A percentile compares a stretch with the other conserved stretches of the same genome.
Evolutionary conservation across 1,140 invertebrate genomes (phyloP).

Genomic region (Panagrolaimus sp.): DNA sequence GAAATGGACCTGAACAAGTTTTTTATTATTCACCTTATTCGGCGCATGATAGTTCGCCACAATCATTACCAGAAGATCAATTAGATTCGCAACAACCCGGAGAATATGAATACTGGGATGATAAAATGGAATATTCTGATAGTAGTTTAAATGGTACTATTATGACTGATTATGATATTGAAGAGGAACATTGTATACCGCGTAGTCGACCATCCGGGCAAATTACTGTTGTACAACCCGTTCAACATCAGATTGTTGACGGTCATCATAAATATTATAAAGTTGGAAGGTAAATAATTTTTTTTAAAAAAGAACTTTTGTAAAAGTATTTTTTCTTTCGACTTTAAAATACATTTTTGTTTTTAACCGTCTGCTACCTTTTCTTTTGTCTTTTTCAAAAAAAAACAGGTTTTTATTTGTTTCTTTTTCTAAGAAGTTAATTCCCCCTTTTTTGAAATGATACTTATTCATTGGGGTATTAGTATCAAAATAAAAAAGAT

Average conservation of each 20-base stretch:
- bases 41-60: constrained; percentile 2
- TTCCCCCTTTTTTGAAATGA: too few species aligned
- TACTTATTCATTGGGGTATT: too few species aligned
- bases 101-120: constrained; percentile 5
- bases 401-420: too few species aligned
- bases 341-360: too few species aligned
- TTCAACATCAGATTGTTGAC: constrained; percentile 12
- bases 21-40: neutral
- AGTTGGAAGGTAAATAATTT: neutral
- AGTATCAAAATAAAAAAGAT: too few species aligned
- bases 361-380: too few species aligned
- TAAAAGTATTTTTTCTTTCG: too few species aligned
- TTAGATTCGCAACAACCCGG: neutral
- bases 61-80: constrained; percentile 6
- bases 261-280: constrained; percentile 6
- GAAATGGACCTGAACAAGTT: neutral
- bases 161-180: neutral
- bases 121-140: neutral
- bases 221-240: neutral
- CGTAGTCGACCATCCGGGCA: neutral
- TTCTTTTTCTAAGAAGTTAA: too few species aligned
- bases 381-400: too few species aligned
- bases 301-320: too few species aligned
- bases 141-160: neutral
- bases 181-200: neutral